phyloP scores from a whole-genome alignment of 2,888 invertebrate species.

The Tinea trinotella region DNA sequence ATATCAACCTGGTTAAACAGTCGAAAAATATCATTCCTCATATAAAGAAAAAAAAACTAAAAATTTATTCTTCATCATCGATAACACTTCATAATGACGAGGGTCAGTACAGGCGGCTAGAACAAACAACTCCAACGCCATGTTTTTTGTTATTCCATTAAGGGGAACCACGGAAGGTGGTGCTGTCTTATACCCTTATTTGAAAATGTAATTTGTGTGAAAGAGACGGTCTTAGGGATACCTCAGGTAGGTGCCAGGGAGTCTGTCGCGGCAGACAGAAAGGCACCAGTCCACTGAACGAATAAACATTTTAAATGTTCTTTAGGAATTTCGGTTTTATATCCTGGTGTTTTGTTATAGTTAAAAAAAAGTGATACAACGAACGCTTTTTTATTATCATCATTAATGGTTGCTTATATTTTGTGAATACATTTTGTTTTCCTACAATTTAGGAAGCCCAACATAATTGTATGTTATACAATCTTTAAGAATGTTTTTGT shows the following conservation, averaged over 20 bases:
- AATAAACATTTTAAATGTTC: conserved; percentile 7
- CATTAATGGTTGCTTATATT: background rate
- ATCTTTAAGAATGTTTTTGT: background rate
- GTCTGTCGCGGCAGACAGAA: conserved; percentile 59
- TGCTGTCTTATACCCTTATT: conserved; percentile 28
- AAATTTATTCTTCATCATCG: conserved; percentile 66
- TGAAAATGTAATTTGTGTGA: conserved; percentile 25
- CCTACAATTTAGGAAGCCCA: background rate
- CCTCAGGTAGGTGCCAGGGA: conserved; percentile 62
- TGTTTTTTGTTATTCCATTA: conserved; percentile 43
- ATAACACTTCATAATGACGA: conserved; percentile 69
- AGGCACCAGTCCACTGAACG: conserved; percentile 42
- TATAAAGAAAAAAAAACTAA: conserved; percentile 50
- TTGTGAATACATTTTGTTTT: background rate
- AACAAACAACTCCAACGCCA: conserved; percentile 60
- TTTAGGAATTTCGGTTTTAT: conserved; percentile 12
- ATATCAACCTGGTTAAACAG: conserved; percentile 35
- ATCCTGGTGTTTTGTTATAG: background rate
- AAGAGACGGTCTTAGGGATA: conserved; percentile 33
- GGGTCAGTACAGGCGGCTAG: conserved; percentile 66
- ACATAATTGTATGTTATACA: background rate
- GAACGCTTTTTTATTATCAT: background rate
- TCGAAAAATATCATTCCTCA: conserved; percentile 67
- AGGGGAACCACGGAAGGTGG: conserved; percentile 30
- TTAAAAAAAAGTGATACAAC: conserved; percentile 9